A percentile compares a stretch with the other conserved stretches of the same genome.
Conservation (phyloP, 2,113 vertebrate species). For the Pituophis catenifer region DNA sequence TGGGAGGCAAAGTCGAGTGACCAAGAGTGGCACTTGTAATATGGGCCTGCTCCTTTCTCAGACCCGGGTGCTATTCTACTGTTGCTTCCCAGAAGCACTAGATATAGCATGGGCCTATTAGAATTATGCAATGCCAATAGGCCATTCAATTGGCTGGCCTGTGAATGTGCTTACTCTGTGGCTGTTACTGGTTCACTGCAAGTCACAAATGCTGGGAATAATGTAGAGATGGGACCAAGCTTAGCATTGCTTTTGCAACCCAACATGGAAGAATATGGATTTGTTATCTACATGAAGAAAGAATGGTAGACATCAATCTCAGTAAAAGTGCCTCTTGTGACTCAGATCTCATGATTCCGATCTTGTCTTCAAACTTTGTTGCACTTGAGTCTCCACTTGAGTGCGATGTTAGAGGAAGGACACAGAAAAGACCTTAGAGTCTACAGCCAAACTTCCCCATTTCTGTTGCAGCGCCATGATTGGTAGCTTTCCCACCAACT, state of each 20-base stretch:
- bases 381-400: neutral
- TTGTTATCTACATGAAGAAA: neutral
- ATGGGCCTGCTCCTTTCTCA: neutral
- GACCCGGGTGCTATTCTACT: neutral
- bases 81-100: neutral
- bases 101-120: neutral
- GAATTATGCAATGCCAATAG: neutral
- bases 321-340: neutral
- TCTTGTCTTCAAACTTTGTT: neutral
- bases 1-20: neutral
- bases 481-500: neutral
- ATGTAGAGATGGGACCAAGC: neutral
- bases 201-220: neutral
- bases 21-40: neutral
- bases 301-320: neutral
- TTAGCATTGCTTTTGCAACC: neutral
- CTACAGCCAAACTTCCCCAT: neutral
- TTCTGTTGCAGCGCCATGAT: neutral
- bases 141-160: neutral
- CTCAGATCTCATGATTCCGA: neutral
- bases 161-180: neutral
- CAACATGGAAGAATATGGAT: neutral
- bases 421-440: neutral
- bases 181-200: neutral
- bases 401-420: neutral